Conservation (phyloP, 2,888 invertebrate genomes). For the Notodonta dromedarius region DNA sequence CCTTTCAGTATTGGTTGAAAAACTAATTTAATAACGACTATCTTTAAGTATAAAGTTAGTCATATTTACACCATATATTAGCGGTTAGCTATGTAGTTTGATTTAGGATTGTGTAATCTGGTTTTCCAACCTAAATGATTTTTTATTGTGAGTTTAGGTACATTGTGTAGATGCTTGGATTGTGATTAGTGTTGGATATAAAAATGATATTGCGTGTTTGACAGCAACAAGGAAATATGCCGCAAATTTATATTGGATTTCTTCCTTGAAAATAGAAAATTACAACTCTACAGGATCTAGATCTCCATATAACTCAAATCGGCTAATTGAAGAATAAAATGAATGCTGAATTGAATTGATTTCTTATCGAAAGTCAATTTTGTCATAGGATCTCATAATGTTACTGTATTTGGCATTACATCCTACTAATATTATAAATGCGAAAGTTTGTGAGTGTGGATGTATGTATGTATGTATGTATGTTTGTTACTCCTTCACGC, state of each 20-base stretch:
- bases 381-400: no score
- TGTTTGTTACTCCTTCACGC: no score
- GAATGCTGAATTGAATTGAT: no score
- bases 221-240: constrained; percentile 7
- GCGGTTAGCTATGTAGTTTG: constrained; percentile 73
- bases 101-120: constrained; percentile 56
- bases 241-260: not conserved
- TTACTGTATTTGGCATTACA: no score
- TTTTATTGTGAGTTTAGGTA: constrained; percentile 34
- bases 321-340: no score
- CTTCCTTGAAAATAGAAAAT: not conserved
- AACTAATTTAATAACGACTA: constrained; percentile 70
- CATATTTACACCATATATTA: constrained; percentile 77
- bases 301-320: no score
- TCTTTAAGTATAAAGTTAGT: constrained; percentile 71
- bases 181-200: constrained; percentile 12
- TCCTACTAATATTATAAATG: no score
- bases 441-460: no score
- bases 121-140: constrained; percentile 37
- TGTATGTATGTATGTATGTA: no score
- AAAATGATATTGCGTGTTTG: constrained; percentile 16
- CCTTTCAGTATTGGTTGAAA: constrained; percentile 79
- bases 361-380: no score
- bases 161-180: constrained; percentile 28
- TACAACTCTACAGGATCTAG: no score